Evolutionary conservation across 2,113 vertebrate species (phyloP).

Genomic region (Danionella cerebrum): DNA sequence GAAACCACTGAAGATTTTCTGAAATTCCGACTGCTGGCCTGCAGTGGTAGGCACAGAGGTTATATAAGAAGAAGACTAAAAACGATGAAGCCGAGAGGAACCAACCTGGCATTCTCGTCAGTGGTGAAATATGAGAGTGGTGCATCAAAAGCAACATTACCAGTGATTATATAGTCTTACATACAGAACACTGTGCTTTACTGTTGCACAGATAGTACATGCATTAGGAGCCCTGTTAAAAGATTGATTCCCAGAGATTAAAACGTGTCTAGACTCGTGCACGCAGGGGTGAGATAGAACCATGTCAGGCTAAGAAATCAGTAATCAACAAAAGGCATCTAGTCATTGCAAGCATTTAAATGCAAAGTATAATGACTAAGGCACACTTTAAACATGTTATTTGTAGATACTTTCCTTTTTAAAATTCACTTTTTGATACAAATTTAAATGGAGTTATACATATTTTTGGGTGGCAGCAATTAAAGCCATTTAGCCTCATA

Average conservation of each 20-base stretch:
- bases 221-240: not conserved
- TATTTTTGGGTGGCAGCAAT: too few species aligned
- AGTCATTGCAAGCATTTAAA: too few species aligned
- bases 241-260: not conserved
- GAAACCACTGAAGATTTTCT: not conserved
- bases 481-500: too few species aligned
- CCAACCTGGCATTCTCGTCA: constrained; percentile 22
- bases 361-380: too few species aligned
- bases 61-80: constrained; percentile 14
- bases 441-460: too few species aligned
- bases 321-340: not conserved
- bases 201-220: not conserved
- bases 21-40: constrained; percentile 1
- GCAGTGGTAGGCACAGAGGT: not conserved
- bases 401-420: too few species aligned
- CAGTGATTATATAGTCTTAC: not conserved
- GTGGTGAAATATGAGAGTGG: constrained; percentile 4
- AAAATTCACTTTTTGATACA: too few species aligned
- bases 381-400: too few species aligned
- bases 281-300: too few species aligned
- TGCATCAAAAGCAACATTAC: constrained; percentile 1
- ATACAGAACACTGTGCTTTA: not conserved
- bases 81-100: constrained; percentile 15
- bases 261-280: not conserved
- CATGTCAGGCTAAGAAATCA: not conserved